These are phyloP conservation scores for Conchocele bisecta DNA, from an alignment of 2,888 invertebrate species.

Conservation along the genomic window DNA sequence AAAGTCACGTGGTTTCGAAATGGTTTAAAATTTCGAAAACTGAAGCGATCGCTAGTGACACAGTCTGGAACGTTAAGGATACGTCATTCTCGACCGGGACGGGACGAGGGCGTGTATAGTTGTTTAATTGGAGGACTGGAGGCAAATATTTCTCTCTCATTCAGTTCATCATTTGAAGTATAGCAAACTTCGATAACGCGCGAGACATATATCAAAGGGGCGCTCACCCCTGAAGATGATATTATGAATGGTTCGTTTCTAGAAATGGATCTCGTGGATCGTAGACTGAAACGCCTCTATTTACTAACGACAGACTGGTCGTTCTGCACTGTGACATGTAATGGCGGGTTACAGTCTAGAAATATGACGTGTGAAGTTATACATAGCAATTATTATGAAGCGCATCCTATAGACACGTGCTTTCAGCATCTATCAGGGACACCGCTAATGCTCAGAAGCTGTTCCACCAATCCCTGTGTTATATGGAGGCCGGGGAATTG, in stretches of 20 bases:
- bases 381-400: conserved; percentile 71
- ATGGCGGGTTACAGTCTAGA: conserved; percentile 70
- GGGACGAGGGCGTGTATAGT: conserved; percentile 74
- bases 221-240: conserved; percentile 18
- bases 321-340: conserved; percentile 72
- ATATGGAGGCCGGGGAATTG: conserved; percentile 96
- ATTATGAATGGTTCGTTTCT: conserved; percentile 53
- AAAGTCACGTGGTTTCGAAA: conserved; percentile 75
- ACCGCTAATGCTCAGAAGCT: conserved; percentile 91
- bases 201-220: conserved; percentile 51
- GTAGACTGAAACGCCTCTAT: conserved; percentile 62
- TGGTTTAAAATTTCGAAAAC: conserved; percentile 60
- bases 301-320: conserved; percentile 72
- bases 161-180: conserved; percentile 68
- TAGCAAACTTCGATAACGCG: conserved; percentile 67
- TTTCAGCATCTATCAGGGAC: conserved; percentile 79
- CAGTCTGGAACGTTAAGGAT: conserved; percentile 69
- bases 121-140: conserved; percentile 71
- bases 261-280: conserved; percentile 70
- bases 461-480: conserved; percentile 92
- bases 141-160: conserved; percentile 69
- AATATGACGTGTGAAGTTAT: conserved; percentile 77
- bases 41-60: conserved; percentile 60
- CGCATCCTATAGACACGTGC: conserved; percentile 67
- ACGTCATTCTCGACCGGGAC: conserved; percentile 63